These are phyloP conservation scores for Hybognathus amarus DNA, from an alignment of 2,797 vertebrate species.

Conservation along the genomic window DNA sequence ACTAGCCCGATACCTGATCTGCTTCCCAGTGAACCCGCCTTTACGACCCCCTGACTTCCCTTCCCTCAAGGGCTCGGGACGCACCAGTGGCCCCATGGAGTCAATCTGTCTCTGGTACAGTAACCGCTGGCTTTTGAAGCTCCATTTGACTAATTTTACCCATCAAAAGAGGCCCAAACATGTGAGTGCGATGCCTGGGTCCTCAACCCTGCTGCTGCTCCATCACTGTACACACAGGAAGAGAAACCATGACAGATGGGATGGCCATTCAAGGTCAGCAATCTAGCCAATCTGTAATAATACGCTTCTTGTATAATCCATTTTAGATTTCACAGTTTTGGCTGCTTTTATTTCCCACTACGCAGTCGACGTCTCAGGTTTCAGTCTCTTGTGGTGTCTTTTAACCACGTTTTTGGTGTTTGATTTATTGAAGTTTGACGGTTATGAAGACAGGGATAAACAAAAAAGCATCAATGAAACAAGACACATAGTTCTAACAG, in stretches of 20 bases:
- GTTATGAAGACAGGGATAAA: constrained; percentile 20
- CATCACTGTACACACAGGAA: constrained; percentile 31
- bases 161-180: constrained; percentile 44
- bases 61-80: constrained; percentile 52
- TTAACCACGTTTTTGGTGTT: constrained; percentile 2
- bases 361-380: background rate
- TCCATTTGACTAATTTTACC: constrained; percentile 36
- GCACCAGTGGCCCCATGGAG: constrained; percentile 43
- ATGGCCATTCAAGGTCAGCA: constrained; percentile 53
- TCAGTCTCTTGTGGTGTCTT: constrained; percentile 6
- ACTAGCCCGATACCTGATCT: constrained; percentile 62
- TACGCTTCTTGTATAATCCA: constrained; percentile 55
- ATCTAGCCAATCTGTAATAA: constrained; percentile 46
- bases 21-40: constrained; percentile 53
- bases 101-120: constrained; percentile 51
- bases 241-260: constrained; percentile 59
- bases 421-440: constrained; percentile 27
- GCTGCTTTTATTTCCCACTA: constrained; percentile 29
- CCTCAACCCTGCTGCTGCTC: constrained; percentile 46
- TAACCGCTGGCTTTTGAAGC: constrained; percentile 41
- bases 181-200: constrained; percentile 42
- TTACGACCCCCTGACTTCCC: constrained; percentile 57
- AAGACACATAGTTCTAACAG: constrained; percentile 3
- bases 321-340: constrained; percentile 57
- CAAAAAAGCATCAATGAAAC: constrained; percentile 31